Base-by-base conservation (phyloP, 23 tunicate genomes). In the Diplosoma virens region DNA sequence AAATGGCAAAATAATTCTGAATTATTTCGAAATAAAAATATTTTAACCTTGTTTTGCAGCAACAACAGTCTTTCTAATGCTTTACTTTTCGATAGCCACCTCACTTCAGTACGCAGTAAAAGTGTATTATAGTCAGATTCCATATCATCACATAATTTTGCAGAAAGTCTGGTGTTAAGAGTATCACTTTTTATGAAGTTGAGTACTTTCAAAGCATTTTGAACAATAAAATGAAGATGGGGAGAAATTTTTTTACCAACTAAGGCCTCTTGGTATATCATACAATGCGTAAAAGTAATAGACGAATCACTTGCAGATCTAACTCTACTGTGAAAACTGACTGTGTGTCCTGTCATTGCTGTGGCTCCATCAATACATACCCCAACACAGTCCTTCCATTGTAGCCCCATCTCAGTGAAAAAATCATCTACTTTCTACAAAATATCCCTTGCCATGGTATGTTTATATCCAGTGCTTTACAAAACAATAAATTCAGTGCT, bases 41-140 rank as follows among this genome's bases (percentile, higher is more conserved):
- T n/a, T n/a, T n/a, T n/a, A n/a, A n/a, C n/a, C n/a, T n/a, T n/a
- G n/a, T n/a, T n/a, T n/a, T 77, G 32, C 56, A 77, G 61, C 55
- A 77, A 29, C 33, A 61, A 35, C 23, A 77, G 82, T 32, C 82
- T 77, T 77, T 61, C 58, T 61, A 63, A 66, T 41, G 50, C 14
- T 63, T 77, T 77, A 3, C 58, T 66, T 77, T 77, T 77, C 25
- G 82, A 77, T 1, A 77, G 58, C 82, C 82, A 77, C 82, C 82
- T 41, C 50, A 77, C 73, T 77, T 77, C 74, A 77, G 50, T 24
- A 63, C 61, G 73, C 1, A 77, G 73, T 63, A 77, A 77, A 63
- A 75, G 55, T 33, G 30, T 77, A 1, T 77, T 77, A 30, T 2
- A 63, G 14, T 77, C 74, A 3, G 82, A 41, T 41, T 41, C 50